A percentile compares a stretch with the other conserved stretches of the same genome.
These are phyloP conservation scores for Timandra comae DNA, from an alignment of 2,888 invertebrate species.

Conservation along the genomic window DNA sequence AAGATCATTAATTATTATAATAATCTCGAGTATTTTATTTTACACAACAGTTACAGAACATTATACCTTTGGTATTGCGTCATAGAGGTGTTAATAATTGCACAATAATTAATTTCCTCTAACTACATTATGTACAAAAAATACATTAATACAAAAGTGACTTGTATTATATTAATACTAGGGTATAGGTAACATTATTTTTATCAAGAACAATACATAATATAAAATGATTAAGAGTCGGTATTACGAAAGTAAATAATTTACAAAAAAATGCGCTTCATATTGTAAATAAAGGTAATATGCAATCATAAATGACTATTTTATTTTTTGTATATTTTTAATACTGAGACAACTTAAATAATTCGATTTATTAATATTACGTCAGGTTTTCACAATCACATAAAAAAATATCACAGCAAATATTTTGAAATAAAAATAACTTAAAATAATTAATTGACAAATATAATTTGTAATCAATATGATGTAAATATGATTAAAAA, in stretches of 20 bases:
- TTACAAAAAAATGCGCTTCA: no score
- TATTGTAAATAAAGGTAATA: no score
- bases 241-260: no score
- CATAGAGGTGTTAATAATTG: slow-evolving; percentile 64
- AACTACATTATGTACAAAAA: slow-evolving; percentile 71
- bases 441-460: no score
- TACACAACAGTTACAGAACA: slow-evolving; percentile 71
- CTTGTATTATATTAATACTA: slow-evolving; percentile 35
- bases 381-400: slow-evolving; percentile 6
- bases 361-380: not conserved
- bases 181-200: slow-evolving; percentile 49
- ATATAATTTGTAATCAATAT: no score
- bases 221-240: no score
- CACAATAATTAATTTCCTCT: slow-evolving; percentile 64
- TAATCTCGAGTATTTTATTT: slow-evolving; percentile 69
- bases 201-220: slow-evolving; percentile 4
- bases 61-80: slow-evolving; percentile 70
- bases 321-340: no score
- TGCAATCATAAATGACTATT: no score
- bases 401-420: slow-evolving; percentile 28
- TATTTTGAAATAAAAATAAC: slow-evolving; percentile 9
- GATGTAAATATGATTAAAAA: no score
- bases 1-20: slow-evolving; percentile 49
- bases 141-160: slow-evolving; percentile 60
- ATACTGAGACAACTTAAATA: no score